Conservation (phyloP, 1,140 invertebrate genomes). For the Parapsyche elsis region DNA sequence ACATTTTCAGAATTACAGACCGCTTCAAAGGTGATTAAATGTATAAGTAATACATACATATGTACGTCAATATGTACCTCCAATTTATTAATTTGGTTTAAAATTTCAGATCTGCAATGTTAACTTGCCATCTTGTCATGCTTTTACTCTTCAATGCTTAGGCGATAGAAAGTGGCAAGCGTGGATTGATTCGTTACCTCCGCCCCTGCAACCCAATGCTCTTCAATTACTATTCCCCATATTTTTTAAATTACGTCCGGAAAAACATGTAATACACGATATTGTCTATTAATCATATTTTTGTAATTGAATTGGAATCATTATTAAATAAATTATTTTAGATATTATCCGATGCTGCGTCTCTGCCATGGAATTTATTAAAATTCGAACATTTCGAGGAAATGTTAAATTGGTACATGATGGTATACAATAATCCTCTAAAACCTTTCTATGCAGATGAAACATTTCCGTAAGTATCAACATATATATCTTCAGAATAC, state of each 20-base stretch:
- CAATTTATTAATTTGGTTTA: neutral
- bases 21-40: slow-evolving; percentile 40
- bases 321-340: slow-evolving; percentile 25
- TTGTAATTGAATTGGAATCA: too few relatives aligned
- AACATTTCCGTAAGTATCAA: slow-evolving; percentile 47
- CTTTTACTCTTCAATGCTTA: slow-evolving; percentile 47
- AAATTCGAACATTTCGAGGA: slow-evolving; percentile 46
- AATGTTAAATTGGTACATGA: slow-evolving; percentile 43
- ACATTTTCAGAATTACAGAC: slow-evolving; percentile 48
- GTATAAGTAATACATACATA: neutral
- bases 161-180: slow-evolving; percentile 38
- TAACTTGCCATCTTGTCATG: slow-evolving; percentile 39
- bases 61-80: neutral
- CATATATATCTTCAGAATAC: neutral
- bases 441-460: slow-evolving; percentile 47
- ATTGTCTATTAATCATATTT: too few relatives aligned
- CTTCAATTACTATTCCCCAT: slow-evolving; percentile 42
- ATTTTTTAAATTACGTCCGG: slow-evolving; percentile 37
- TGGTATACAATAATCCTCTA: slow-evolving; percentile 1
- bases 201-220: slow-evolving; percentile 24
- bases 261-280: slow-evolving; percentile 45
- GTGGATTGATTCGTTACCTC: slow-evolving; percentile 40
- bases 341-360: slow-evolving; percentile 48
- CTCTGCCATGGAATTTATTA: slow-evolving; percentile 47
- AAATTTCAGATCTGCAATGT: slow-evolving; percentile 42